These are phyloP conservation scores for Coreoperca whiteheadi DNA, from an alignment of 2,113 vertebrate species.

Conservation along the genomic window DNA sequence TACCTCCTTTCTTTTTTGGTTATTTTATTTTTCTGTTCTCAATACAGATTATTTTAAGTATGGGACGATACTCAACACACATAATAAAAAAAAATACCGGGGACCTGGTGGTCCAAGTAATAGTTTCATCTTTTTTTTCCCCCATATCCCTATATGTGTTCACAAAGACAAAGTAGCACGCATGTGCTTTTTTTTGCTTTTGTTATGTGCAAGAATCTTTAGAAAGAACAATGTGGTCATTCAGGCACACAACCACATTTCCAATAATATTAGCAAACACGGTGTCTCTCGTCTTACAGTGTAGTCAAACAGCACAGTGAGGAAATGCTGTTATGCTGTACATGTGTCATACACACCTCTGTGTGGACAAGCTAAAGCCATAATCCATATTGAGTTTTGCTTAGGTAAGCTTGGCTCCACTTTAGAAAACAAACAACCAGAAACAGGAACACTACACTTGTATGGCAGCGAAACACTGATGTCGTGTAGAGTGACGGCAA, in stretches of 20 bases:
- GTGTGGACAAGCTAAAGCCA: constrained; percentile 36
- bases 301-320: constrained; percentile 19
- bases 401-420: constrained; percentile 67
- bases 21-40: background rate
- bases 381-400: constrained; percentile 69
- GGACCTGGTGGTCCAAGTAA: background rate
- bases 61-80: background rate
- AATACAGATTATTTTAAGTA: background rate
- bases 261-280: background rate
- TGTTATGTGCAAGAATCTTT: background rate
- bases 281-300: constrained; percentile 1
- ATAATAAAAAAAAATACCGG: too few relatives aligned
- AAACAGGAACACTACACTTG: constrained; percentile 70
- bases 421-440: constrained; percentile 73
- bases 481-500: constrained; percentile 62
- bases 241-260: background rate
- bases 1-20: background rate
- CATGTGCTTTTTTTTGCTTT: background rate
- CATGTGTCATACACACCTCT: constrained; percentile 18
- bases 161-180: background rate
- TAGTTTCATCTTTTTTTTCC: background rate
- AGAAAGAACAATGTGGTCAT: background rate
- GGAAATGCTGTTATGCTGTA: constrained; percentile 2
- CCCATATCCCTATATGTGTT: background rate
- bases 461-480: constrained; percentile 63